Evolutionary conservation across 2,113 vertebrate genomes (phyloP).

Genomic region (Grallaria varia): DNA sequence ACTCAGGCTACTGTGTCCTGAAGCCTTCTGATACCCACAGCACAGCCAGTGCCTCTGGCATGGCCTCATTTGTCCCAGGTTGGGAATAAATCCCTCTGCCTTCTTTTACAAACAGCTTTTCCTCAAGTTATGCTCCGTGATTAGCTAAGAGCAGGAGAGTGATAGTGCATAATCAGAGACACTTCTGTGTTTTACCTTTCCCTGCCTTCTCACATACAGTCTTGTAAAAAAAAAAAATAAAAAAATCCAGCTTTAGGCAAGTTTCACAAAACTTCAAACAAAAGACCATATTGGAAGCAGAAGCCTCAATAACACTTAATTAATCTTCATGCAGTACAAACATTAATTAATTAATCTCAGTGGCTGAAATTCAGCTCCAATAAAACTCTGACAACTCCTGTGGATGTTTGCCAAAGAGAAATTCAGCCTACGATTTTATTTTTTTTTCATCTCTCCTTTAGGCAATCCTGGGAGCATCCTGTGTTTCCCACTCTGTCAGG

Average conservation of each 20-base stretch:
- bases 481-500: neutral
- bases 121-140: neutral
- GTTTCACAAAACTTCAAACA: neutral
- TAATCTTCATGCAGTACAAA: neutral
- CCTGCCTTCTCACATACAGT: neutral
- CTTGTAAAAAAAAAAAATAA: neutral
- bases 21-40: neutral
- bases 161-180: neutral
- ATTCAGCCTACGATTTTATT: neutral
- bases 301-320: neutral
- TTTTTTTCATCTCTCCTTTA: neutral
- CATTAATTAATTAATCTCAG: neutral
- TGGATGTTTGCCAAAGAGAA: neutral
- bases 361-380: neutral
- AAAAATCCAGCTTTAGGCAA: neutral
- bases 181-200: neutral
- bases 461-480: neutral
- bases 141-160: neutral
- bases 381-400: neutral
- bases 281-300: neutral
- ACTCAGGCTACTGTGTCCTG: neutral
- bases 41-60: fast-evolving
- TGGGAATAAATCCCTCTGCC: neutral
- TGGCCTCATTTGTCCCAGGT: fast-evolving
- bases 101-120: neutral